These are phyloP conservation scores for Cinclus cinclus DNA, from an alignment of 2,113 vertebrate species.

Conservation along the genomic window DNA sequence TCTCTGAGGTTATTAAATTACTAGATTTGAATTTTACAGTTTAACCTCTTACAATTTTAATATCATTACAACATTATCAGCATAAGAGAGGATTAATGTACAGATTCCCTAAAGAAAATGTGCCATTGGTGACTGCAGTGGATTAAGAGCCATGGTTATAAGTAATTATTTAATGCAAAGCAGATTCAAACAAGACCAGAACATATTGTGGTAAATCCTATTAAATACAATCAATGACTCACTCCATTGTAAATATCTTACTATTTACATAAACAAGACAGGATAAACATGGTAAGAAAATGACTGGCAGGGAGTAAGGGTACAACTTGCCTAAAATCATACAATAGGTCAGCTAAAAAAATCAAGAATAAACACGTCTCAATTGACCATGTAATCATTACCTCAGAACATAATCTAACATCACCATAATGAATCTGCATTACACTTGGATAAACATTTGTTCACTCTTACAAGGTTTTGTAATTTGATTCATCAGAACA, in stretches of 20 bases:
- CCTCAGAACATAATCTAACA: conserved; percentile 5
- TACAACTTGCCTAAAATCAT: not conserved
- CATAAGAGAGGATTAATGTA: conserved; percentile 27
- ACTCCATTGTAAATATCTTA: not conserved
- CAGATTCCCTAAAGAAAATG: conserved; percentile 21
- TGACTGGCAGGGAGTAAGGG: not conserved
- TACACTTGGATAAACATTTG: conserved; percentile 39
- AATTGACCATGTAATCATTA: not conserved
- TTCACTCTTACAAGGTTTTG: not conserved
- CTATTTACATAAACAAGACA: not conserved
- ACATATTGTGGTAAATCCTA: conserved; percentile 18
- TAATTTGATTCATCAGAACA: not conserved
- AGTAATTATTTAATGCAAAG: conserved; percentile 14
- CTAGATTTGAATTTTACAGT: conserved; percentile 13
- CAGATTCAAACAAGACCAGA: conserved; percentile 9
- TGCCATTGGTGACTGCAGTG: not conserved
- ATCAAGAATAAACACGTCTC: not conserved
- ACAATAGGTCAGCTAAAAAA: conserved; percentile 2
- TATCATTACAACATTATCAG: not conserved
- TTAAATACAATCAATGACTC: conserved; percentile 3
- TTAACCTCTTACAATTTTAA: conserved; percentile 3
- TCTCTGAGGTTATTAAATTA: not conserved
- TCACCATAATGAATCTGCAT: not conserved
- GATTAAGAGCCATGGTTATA: conserved; percentile 3
- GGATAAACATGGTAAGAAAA: not conserved